A percentile compares a stretch with the other conserved stretches of the same genome.
phyloP scores from a whole-genome alignment of 2,888 invertebrate genomes.

The Eupithecia abbreviata region DNA sequence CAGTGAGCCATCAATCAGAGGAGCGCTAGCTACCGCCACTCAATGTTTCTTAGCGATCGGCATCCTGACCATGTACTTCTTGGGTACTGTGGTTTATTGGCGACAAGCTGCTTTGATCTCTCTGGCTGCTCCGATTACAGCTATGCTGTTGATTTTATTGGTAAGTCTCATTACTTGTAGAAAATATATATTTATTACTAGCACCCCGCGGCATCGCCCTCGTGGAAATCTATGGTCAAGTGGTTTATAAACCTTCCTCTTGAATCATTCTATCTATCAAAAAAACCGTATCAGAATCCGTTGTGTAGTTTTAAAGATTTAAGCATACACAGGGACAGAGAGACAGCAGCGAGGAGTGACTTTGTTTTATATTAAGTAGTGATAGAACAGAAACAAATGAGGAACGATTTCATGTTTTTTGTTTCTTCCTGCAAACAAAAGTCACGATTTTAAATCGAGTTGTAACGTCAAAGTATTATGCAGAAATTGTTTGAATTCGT shows the following conservation, averaged over 20 bases:
- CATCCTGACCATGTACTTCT: slow-evolving; percentile 75
- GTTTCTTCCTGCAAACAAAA: not conserved
- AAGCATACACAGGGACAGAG: no score
- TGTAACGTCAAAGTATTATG: not conserved
- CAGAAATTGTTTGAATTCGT: not conserved
- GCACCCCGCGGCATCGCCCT: no score
- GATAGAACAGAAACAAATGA: not conserved
- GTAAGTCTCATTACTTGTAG: slow-evolving; percentile 59
- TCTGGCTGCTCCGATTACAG: slow-evolving; percentile 73
- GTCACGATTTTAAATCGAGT: not conserved
- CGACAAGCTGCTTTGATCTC: slow-evolving; percentile 77
- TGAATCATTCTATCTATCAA: no score
- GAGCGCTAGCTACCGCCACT: slow-evolving; percentile 78
- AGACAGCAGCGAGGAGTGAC: no score
- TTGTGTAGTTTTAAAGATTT: no score
- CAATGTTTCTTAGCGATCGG: slow-evolving; percentile 77
- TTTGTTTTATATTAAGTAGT: not conserved
- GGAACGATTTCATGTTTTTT: not conserved
- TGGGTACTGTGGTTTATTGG: slow-evolving; percentile 81
- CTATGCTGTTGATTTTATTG: slow-evolving; percentile 76
- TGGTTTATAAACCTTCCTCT: no score
- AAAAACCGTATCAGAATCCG: no score
- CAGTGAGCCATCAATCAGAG: slow-evolving; percentile 82
- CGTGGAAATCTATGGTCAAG: no score
- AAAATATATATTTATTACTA: not conserved